Evolutionary conservation across 2,113 vertebrate genomes (phyloP), one percentile per base, ranked within the genome.

Genomic region (Otus sunia): DNA sequence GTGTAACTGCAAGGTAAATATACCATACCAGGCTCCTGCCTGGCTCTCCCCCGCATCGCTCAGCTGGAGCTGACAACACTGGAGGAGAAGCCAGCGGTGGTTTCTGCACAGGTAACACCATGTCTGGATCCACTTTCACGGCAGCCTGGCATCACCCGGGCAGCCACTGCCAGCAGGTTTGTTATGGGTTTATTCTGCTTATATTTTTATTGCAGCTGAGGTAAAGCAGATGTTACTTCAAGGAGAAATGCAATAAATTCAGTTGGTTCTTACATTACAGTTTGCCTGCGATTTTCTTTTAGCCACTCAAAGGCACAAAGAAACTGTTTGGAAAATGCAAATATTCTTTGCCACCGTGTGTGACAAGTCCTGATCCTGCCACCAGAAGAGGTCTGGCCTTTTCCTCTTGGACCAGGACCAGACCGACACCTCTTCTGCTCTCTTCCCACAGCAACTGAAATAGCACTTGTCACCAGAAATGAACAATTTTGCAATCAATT

Each of bases 381-480:
- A 71, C 39, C 50, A 73, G 43, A 26, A 83, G 58, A 59, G 18
- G 23, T 73, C 34, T 25, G 2, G 59, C 30, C 30, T 53, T 47
- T 29, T 41, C n/a, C n/a, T 10, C 26, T 63, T 32, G 60, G 60
- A 59, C 5, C 53, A 32, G 59, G 18, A 88, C 53, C 43, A 3
- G 0, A 14, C 0, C 0, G 4, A 36, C 36, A 32, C 4, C 53
- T 41, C 81, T 49, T 16, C 34, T 77, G 26, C 52, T 69, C 30
- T 4, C 39, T 27, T 69, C 55, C 34, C 11, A 5, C 55, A 34
- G 49, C 66, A 73, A 53, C 86, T 69, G 50, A 47, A 55, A 56
- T 0, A 64, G 66, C 62, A 9, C 19, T 15, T 66, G 25, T 11
- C 78, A 60, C 36, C 62, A 88, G 63, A 68, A 90, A 36, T 13